Evolutionary conservation across 92 coral and sea anemone genomes (phyloP), one percentile per base, ranked within the genome.

Genomic region (Epizoanthus ramosus): DNA sequence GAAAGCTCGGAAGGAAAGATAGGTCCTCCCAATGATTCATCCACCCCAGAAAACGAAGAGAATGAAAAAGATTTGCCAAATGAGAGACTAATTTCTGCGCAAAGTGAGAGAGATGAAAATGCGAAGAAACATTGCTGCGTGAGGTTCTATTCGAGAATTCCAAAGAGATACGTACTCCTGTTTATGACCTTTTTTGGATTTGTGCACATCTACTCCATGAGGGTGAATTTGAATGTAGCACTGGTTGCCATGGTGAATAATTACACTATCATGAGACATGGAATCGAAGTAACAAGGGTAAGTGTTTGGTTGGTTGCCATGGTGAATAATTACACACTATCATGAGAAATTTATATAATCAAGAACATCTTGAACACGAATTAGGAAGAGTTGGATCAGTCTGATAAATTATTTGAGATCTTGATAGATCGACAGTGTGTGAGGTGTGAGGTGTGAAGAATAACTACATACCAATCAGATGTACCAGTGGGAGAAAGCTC

Each of bases 201-300:
- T 85, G 98, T 96, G 3, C 91, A 92, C 80, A 96, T 96, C 89
- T 96, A 96, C 75, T 91, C 98, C 12, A 89, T 96, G 95, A 86
- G 99, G 50, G 93, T 96, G 19, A 92, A 96, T 63, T 83, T 96
- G 10, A 96, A 96, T 71, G 98, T 96, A 19, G 98, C 99, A 1
- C 82, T 96, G 66, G 99, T 96, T 65, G 99, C 98, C 28, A 96
- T 96, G 99, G 99, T 96, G 45, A 94, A 96, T 69, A 90, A 96
- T 70, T 95, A 91, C 58, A 93, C 92, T 76, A 80, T 92, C 72
- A 74, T 57, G 8, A 88, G 67, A 80, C 87, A 84, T 61, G 95
- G 99, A 73, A 90, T 94, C 43, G 63, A 79, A 16, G 86, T 90
- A 52, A 71, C 84, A 14, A 88, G 88, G 91, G 97, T 93, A 88